Base-by-base conservation (phyloP, 2,888 invertebrate genomes). In the Trissonchulus latispiculum region DNA sequence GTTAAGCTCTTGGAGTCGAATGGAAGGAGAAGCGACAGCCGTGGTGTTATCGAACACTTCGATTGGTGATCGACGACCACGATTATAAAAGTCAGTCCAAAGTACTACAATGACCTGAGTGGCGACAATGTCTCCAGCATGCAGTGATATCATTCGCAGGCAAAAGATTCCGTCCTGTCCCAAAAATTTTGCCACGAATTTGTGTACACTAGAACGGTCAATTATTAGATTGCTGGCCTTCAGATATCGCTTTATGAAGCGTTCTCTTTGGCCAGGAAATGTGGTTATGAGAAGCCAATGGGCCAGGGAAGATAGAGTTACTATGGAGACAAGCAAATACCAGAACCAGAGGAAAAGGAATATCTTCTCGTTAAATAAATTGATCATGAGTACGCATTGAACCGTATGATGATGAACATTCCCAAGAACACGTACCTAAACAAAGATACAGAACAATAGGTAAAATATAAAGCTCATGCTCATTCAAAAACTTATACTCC, bases 371-470 rank as follows among this genome's bases (percentile, higher is more conserved):
- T 80, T 79, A 71, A 76, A 75, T 70, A 75, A 70, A 75, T 75
- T 81, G 75, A 81, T 82, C 81, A 81, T 81, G 2, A 81, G 77
- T 37, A 82, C 82, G 70, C 82, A 82, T 77, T 82, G 82, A 28
- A 82, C 82, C n/a, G 82, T 82, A 76, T 82, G 82, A 75, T 82
- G 82, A 72, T 82, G 82, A 32, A 82, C 82, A 75, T 82, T 82
- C 71, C 82, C 82, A 71, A 86, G 79, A 77, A 85, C 85, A 69
- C 85, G 81, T 36, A 84, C 82, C 77, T 81, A 80, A 75, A 83
- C 83, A 8, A 31, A 23, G n/a, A n/a, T n/a, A n/a, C n/a, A n/a
- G n/a, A n/a, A n/a, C n/a, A n/a, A n/a, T n/a, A n/a, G n/a, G n/a
- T n/a, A n/a, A n/a, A n/a, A n/a, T n/a, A n/a, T n/a, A n/a, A n/a